These are phyloP conservation scores for Dasysyrphus albostriatus DNA, from an alignment of 2,888 invertebrate species.

Conservation along the genomic window DNA sequence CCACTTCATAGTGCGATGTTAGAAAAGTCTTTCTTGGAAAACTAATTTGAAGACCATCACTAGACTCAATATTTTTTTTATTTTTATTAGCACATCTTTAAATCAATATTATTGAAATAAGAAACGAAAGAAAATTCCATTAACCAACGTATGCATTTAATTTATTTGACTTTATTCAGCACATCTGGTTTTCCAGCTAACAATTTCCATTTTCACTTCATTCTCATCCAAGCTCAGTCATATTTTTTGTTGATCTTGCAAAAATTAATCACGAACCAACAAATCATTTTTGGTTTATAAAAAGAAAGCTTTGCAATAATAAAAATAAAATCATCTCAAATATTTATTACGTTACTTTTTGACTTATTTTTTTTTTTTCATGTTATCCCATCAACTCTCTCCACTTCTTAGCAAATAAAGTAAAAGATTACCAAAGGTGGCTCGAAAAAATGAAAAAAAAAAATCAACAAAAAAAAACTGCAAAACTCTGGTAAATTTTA, in stretches of 20 bases:
- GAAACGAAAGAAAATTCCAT: background rate
- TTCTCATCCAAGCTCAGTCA: slow-evolving; percentile 5
- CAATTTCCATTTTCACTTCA: slow-evolving; percentile 8
- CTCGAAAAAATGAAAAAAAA: background rate
- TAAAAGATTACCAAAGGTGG: slow-evolving; percentile 40
- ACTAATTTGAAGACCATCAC: no score
- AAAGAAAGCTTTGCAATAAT: background rate
- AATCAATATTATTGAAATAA: background rate
- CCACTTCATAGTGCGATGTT: no score
- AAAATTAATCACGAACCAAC: slow-evolving; percentile 60
- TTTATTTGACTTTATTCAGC: slow-evolving; percentile 37
- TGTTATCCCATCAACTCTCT: background rate
- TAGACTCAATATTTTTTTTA: no score
- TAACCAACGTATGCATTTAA: slow-evolving; percentile 1
- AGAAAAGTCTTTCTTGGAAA: no score
- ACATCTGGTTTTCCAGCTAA: slow-evolving; percentile 19
- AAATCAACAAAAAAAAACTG: slow-evolving; percentile 33
- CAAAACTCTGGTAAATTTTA: slow-evolving; percentile 70
- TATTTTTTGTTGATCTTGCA: slow-evolving; percentile 49
- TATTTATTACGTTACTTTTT: slow-evolving; percentile 46
- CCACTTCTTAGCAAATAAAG: slow-evolving; percentile 1
- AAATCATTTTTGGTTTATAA: slow-evolving; percentile 55
- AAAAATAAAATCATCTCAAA: slow-evolving; percentile 20
- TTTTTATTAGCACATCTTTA: background rate
- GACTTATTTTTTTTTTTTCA: slow-evolving; percentile 7